Evolutionary conservation across 2,888 invertebrate genomes (phyloP), one percentile per base, ranked within the genome.

Genomic region (Lathronympha strigana): DNA sequence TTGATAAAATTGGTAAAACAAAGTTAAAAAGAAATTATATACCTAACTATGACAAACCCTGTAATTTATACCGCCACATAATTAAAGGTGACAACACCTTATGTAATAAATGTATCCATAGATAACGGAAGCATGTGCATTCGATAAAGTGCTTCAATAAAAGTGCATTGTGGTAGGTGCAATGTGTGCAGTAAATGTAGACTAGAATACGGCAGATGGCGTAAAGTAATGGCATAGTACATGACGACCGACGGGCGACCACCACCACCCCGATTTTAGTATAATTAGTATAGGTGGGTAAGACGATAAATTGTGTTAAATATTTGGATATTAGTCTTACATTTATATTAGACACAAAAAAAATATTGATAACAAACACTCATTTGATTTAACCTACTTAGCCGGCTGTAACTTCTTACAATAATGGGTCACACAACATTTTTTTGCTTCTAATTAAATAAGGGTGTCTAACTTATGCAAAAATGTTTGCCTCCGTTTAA

Each of bases 1-100:
- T n/a, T n/a, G n/a, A n/a, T n/a, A n/a, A n/a, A n/a, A n/a, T n/a
- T 4, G 25, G 4, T 3, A 25, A 25, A 25, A 25, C 6, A 33
- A 3, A 33, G 1, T 33, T 11, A 3, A 1, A 33, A 3, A 38
- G 5, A 4, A 38, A 38, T n/a, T n/a, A n/a, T n/a, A n/a, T n/a
- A n/a, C n/a, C n/a, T n/a, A n/a, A n/a, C n/a, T n/a, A n/a, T n/a
- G n/a, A n/a, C n/a, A n/a, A 47, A 23, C 11, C 2, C 54, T 11
- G 15, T 25, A 43, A 55, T 57, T 31, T 45, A 57, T 43, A 68
- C 73, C 70, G 79, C 75, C 78, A 23, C 50, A 64, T 45, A 60
- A 64, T 33, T 36, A 25, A 60, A 78, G 74, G 72, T 80, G 78
- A 78, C 76, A 25, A 63, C 49, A 21, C 62, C 45, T 45, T 61